Evolutionary conservation across 2,113 vertebrate species (phyloP).

Genomic region (Corvus hawaiiensis): DNA sequence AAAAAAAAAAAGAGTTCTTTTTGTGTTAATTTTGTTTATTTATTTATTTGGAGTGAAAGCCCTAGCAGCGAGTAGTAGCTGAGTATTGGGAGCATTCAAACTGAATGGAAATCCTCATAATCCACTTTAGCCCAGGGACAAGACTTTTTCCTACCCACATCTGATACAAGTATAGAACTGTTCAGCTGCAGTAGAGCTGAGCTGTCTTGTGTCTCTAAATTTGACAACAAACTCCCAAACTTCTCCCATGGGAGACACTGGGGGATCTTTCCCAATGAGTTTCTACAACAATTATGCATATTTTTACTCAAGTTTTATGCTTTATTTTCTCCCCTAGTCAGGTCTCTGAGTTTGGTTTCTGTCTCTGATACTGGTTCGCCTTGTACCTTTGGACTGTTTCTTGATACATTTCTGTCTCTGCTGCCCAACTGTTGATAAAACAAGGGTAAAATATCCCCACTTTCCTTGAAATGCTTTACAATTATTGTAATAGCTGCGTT

Average conservation of each 20-base stretch:
- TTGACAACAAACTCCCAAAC: background rate
- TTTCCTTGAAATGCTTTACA: background rate
- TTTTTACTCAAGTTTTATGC: background rate
- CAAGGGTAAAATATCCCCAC: background rate
- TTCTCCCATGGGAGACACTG: background rate
- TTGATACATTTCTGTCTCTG: background rate
- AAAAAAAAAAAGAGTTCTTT: background rate
- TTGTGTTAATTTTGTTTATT: background rate
- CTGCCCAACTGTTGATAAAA: background rate
- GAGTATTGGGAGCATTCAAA: background rate
- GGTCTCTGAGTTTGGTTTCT: background rate
- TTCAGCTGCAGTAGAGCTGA: background rate
- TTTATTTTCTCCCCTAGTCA: background rate
- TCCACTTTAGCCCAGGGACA: background rate
- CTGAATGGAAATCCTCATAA: background rate
- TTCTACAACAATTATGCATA: background rate
- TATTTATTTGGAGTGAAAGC: background rate
- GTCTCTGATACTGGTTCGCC: background rate
- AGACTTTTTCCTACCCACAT: background rate
- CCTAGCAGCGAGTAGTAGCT: background rate
- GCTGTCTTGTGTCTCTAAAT: background rate
- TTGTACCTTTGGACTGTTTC: background rate
- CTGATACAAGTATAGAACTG: background rate
- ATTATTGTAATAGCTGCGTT: background rate
- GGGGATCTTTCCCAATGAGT: background rate